phyloP scores from a whole-genome alignment of 2,113 vertebrate species.

The Lontra canadensis region DNA sequence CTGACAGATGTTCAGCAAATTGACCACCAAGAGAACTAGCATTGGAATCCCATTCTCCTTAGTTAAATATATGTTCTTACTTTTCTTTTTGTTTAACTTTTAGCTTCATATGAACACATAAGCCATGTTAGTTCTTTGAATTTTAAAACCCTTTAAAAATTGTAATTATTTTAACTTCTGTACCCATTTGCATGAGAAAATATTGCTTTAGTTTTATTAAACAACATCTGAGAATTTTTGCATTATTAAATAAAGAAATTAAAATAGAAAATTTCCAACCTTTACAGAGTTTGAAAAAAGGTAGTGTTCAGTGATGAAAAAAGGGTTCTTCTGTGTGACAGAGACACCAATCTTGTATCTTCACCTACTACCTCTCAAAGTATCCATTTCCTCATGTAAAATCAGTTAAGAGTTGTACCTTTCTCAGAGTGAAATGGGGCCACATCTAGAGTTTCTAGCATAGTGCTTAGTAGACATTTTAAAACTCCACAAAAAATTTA shows the following conservation, averaged over 20 bases:
- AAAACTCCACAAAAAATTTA: background rate
- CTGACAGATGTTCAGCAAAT: background rate
- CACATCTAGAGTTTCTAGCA: background rate
- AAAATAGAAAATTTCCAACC: background rate
- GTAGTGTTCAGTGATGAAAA: background rate
- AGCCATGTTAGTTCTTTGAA: background rate
- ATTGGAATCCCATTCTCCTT: background rate
- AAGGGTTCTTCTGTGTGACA: background rate
- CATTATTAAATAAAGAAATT: background rate
- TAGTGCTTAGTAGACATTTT: background rate
- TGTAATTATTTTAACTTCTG: background rate
- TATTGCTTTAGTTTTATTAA: background rate
- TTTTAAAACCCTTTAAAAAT: background rate
- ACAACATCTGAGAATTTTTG: background rate
- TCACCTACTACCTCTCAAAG: background rate
- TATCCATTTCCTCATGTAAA: background rate
- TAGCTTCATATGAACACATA: background rate
- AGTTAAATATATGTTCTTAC: background rate
- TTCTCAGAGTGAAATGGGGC: background rate
- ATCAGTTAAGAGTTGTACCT: background rate
- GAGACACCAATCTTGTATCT: background rate
- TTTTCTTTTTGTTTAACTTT: background rate
- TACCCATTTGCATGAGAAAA: background rate
- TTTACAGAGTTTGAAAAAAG: background rate
- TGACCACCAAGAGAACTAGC: background rate